Conservation (phyloP, 2,113 vertebrate genomes). For the Cettia cetti region DNA sequence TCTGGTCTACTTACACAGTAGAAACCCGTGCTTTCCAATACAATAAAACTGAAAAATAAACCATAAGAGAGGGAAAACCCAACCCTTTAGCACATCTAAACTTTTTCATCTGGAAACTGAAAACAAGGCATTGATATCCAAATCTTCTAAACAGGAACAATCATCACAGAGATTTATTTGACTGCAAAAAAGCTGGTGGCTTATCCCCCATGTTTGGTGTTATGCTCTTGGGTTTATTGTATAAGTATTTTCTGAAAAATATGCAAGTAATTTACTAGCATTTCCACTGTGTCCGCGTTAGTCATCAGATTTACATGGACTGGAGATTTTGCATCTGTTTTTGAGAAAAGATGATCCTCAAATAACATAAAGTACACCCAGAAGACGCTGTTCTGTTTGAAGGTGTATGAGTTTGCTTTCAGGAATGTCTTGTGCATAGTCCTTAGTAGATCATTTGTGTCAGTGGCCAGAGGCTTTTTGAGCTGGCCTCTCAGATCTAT, state of each 20-base stretch:
- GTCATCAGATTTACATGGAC: background rate
- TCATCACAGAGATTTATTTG: background rate
- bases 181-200: background rate
- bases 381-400: background rate
- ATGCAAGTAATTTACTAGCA: background rate
- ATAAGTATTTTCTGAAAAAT: background rate
- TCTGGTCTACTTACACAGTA: background rate
- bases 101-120: background rate
- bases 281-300: background rate
- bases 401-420: background rate
- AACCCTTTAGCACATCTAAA: background rate
- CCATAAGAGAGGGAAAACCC: background rate
- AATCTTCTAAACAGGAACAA: background rate
- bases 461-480: background rate
- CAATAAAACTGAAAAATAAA: background rate
- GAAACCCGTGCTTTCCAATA: background rate
- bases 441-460: background rate
- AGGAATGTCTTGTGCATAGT: background rate
- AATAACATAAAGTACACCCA: background rate
- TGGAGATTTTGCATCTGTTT: background rate
- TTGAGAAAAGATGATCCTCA: background rate
- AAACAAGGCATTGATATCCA: background rate
- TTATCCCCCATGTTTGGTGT: background rate
- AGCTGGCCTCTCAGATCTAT: background rate
- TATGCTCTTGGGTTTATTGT: background rate